Base-by-base conservation (phyloP, 2,888 invertebrate species). In the Rhagonycha fulva region DNA sequence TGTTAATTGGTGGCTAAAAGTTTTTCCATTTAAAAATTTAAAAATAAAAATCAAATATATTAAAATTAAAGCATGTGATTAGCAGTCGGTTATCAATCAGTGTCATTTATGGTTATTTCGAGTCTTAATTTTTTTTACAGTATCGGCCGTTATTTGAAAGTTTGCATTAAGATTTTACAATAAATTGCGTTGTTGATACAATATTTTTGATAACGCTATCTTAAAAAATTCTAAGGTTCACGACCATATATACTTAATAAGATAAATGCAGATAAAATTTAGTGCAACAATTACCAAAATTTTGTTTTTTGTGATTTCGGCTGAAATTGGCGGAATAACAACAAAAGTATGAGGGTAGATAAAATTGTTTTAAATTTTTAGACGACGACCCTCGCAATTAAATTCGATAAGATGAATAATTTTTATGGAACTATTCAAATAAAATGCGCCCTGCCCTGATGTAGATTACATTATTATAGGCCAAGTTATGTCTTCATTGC, bases 171-270 rank as follows among this genome's bases (percentile, higher is more conserved):
- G 24, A 67, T 30, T 28, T 68, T 24, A 47, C 19, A 62, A 71
- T 73, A 62, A 78, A 73, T 68, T 75, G 75, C 75, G 78, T 30
- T 69, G 67, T 76, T 73, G 76, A 78, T 68, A 74, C 19, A 76
- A 68, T 61, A 32, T 12, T 72, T 14, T 12, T 68, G 78, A 75
- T 75, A 75, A 72, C 75, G 70, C 63, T 77, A 77, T 75, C 76
- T 73, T 12, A 67, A 72, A 76, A 76, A 76, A 68, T 73, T 62
- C 14, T 62, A 76, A 70, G 73, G 76, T 76, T 76, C 76, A 73
- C 63, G 72, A 73, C 76, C 70, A 73, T 61, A 69, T 32, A 14
- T 23, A n/a, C 63, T 61, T 19, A 62, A 24, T 62, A 67, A 30
- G 66, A 67, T 66, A 67, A 72, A 67, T 14, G 14, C 12, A 14